phyloP scores from a whole-genome alignment of 2,888 invertebrate species.

The Athrips mouffetella region DNA sequence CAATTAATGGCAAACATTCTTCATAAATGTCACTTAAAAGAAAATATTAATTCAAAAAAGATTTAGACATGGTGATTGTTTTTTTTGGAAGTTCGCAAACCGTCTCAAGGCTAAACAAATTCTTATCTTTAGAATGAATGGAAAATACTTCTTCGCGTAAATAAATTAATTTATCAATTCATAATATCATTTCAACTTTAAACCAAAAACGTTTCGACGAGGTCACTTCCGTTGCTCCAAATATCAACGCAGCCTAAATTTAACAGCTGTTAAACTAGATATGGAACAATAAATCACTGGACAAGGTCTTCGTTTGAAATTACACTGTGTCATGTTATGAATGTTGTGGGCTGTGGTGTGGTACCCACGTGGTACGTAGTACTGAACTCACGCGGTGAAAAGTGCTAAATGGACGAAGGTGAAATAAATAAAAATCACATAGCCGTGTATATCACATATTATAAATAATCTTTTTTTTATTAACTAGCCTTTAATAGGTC shows the following conservation, averaged over 20 bases:
- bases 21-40: background rate
- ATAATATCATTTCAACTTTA: background rate
- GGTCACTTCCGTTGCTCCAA: background rate
- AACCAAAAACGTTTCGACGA: background rate
- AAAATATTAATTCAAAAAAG: background rate
- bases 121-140: too few species aligned
- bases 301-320: conserved; percentile 5
- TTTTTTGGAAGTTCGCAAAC: too few species aligned
- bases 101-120: too few species aligned
- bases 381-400: too few species aligned
- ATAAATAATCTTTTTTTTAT: too few species aligned
- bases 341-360: too few species aligned
- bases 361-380: too few species aligned
- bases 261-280: background rate
- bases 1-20: background rate
- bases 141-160: background rate
- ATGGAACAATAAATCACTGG: conserved; percentile 1
- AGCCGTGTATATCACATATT: too few species aligned
- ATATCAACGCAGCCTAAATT: background rate
- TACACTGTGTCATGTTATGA: background rate
- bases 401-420: too few species aligned
- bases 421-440: too few species aligned
- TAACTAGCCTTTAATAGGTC: too few species aligned
- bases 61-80: too few species aligned
- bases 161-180: background rate